Percentiles rank a stretch among this genome's conserved stretches.
Conservation (phyloP, 2,888 invertebrate species). For the Panopea generosa region DNA sequence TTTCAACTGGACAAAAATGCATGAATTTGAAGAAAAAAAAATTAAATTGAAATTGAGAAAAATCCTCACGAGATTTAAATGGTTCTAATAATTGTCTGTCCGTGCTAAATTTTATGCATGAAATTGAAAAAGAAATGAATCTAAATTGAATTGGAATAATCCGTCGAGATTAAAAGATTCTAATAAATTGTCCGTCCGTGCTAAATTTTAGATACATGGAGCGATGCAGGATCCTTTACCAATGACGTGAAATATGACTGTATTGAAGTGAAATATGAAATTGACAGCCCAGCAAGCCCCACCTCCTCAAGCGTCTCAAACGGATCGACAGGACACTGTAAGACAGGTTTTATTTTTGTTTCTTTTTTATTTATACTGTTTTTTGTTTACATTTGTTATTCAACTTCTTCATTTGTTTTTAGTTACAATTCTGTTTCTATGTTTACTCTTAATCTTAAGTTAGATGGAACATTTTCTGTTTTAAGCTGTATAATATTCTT, state of each 20-base stretch:
- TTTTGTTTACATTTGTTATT: slow-evolving; percentile 16
- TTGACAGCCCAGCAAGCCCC: slow-evolving; percentile 58
- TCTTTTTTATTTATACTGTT: slow-evolving; percentile 15
- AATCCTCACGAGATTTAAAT: too few species aligned
- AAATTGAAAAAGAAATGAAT: too few species aligned
- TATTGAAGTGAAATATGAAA: slow-evolving; percentile 61
- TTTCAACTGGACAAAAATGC: too few species aligned
- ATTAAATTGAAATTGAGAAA: too few species aligned
- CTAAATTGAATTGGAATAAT: too few species aligned
- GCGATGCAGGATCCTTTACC: slow-evolving; percentile 36
- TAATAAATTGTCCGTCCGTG: slow-evolving; percentile 43
- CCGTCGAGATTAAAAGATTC: neutral
- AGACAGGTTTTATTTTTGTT: slow-evolving; percentile 49
- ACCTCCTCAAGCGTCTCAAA: slow-evolving; percentile 58
- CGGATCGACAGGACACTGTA: slow-evolving; percentile 58
- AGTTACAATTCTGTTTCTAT: slow-evolving; percentile 1
- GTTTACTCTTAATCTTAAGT: too few species aligned
- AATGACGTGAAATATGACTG: slow-evolving; percentile 39
- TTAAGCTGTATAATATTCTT: too few species aligned
- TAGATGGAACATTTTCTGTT: too few species aligned
- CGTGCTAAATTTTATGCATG: too few species aligned
- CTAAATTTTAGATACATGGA: slow-evolving; percentile 63
- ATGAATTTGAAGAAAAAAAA: too few species aligned
- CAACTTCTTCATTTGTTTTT: neutral
- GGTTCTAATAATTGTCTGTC: too few species aligned